Conservation (phyloP, 1,140 invertebrate species). For the Pseudomyrmex pallidus region DNA sequence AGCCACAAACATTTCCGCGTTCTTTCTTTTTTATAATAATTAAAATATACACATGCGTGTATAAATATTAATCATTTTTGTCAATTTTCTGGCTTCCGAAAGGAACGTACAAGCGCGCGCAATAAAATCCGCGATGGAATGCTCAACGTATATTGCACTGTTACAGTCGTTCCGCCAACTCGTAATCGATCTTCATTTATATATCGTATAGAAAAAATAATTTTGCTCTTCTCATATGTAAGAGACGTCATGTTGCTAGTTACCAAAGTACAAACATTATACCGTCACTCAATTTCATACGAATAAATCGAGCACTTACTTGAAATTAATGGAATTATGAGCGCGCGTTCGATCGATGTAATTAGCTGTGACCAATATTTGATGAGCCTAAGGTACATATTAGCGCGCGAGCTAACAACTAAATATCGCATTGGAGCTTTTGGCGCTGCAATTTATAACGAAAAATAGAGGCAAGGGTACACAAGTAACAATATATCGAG, state of each 20-base stretch:
- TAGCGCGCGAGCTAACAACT: conserved; percentile 28
- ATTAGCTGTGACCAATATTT: conserved; percentile 49
- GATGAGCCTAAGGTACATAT: conserved; percentile 49
- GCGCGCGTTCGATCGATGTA: conserved; percentile 40
- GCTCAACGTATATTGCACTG: neutral
- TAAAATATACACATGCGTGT: neutral
- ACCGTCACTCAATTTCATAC: neutral
- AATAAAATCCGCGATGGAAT: conserved; percentile 8
- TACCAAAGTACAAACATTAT: neutral
- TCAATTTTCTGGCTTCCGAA: neutral
- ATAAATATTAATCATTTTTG: neutral
- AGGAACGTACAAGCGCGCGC: neutral
- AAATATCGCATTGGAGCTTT: conserved; percentile 33
- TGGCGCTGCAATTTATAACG: conserved; percentile 3
- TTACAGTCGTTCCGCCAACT: neutral
- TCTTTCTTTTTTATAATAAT: neutral
- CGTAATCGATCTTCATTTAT: neutral
- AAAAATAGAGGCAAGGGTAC: conserved; percentile 22
- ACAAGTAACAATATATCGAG: neutral
- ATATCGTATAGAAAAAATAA: neutral
- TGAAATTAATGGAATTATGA: conserved; percentile 53
- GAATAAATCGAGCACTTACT: conserved; percentile 47
- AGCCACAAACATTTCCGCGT: neutral
- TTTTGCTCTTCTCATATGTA: neutral
- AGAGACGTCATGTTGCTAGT: neutral